Conservation (phyloP, 2,797 vertebrate species). For the Todus mexicanus region DNA sequence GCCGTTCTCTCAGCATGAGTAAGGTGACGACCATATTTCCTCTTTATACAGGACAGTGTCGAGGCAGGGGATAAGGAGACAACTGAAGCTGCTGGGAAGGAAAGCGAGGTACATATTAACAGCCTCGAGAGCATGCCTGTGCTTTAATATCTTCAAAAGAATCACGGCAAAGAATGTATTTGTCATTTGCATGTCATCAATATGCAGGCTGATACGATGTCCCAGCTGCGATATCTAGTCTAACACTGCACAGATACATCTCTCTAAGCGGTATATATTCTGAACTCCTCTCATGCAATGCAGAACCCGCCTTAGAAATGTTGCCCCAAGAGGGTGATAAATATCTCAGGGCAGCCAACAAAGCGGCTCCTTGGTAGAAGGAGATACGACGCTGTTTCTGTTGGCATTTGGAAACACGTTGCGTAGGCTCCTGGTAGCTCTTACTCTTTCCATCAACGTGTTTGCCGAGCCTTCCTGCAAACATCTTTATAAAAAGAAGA, state of each 20-base stretch:
- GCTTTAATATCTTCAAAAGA: neutral
- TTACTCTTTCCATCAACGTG: neutral
- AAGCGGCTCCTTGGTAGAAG: neutral
- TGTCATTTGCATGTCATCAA: neutral
- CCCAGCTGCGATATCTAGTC: neutral
- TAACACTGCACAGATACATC: neutral
- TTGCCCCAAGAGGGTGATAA: neutral
- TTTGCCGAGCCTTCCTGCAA: neutral
- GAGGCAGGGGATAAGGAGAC: constrained; percentile 65
- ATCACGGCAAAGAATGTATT: neutral
- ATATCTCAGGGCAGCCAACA: neutral
- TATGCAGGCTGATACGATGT: neutral
- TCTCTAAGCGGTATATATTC: neutral
- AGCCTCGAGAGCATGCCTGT: neutral
- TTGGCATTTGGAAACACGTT: neutral
- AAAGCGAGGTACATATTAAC: constrained; percentile 68
- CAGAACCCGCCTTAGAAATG: neutral
- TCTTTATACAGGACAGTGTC: constrained; percentile 69
- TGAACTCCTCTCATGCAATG: neutral
- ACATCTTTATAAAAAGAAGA: neutral
- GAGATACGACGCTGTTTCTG: neutral
- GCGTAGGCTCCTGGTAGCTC: neutral
- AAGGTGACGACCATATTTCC: constrained; percentile 5
- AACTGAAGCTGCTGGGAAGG: constrained; percentile 65
- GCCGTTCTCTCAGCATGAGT: neutral